Conservation (phyloP, 2,888 invertebrate species). For the Tillus elongatus region DNA sequence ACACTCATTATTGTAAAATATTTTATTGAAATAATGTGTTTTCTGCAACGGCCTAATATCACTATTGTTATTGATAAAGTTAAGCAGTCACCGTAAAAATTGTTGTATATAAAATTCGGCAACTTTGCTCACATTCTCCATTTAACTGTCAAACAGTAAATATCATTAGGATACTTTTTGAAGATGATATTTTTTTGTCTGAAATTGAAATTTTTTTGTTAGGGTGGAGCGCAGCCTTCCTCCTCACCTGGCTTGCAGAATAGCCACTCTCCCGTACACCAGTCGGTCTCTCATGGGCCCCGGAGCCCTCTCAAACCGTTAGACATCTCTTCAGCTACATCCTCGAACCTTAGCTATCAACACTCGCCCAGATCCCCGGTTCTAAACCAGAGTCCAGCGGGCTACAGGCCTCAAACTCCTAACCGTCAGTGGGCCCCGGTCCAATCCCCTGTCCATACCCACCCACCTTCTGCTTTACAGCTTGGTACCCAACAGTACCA, state of each 20-base stretch:
- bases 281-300: constrained; percentile 18
- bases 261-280: constrained; percentile 18
- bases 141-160: too few species aligned
- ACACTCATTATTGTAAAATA: too few species aligned
- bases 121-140: too few species aligned
- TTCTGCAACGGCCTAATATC: too few species aligned
- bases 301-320: constrained; percentile 27
- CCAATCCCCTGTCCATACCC: constrained; percentile 39
- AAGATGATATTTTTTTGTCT: too few species aligned
- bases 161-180: too few species aligned
- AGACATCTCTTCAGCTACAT: constrained; percentile 25
- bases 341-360: constrained; percentile 17
- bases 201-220: too few species aligned
- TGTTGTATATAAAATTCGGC: too few species aligned
- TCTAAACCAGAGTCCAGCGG: constrained; percentile 28
- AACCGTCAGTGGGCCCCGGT: constrained; percentile 44
- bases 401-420: constrained; percentile 33
- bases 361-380: constrained; percentile 42
- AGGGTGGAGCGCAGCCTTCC: constrained; percentile 38
- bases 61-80: too few species aligned
- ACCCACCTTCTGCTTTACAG: constrained; percentile 27
- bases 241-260: constrained; percentile 29
- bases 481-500: constrained; percentile 32
- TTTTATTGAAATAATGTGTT: too few species aligned
- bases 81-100: too few species aligned